phyloP scores from a whole-genome alignment of 2,797 vertebrate genomes.

The Enteromius treurensis region DNA sequence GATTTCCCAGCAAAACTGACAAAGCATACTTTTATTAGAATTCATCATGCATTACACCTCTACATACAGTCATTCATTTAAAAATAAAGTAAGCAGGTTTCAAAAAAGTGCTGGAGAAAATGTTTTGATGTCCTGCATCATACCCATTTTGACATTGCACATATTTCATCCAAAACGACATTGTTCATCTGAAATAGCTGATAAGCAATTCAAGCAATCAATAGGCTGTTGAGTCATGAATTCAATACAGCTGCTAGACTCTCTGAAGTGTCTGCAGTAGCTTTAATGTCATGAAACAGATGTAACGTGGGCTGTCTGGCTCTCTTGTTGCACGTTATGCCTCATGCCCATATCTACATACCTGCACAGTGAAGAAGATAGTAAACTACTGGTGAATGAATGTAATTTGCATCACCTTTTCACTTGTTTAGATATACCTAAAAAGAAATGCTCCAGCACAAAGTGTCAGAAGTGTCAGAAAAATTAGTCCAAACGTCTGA shows the following conservation, averaged over 20 bases:
- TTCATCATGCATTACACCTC: slow-evolving; percentile 31
- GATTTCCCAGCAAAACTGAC: slow-evolving; percentile 25
- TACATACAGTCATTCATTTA: slow-evolving; percentile 37
- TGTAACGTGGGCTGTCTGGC: neutral
- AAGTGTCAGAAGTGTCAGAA: slow-evolving; percentile 3
- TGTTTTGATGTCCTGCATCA: slow-evolving; percentile 55
- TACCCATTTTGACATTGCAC: slow-evolving; percentile 29
- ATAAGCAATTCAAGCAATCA: slow-evolving; percentile 29
- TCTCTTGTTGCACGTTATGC: neutral
- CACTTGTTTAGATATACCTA: slow-evolving; percentile 3
- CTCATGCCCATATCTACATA: neutral
- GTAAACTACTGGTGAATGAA: slow-evolving; percentile 10
- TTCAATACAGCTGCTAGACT: slow-evolving; percentile 34
- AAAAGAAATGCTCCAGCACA: neutral
- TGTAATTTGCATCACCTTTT: slow-evolving; percentile 17
- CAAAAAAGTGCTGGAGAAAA: slow-evolving; percentile 44
- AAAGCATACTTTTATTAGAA: slow-evolving; percentile 41
- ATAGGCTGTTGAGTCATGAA: neutral
- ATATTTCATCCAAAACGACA: slow-evolving; percentile 18
- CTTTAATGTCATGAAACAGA: neutral
- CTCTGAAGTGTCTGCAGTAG: slow-evolving; percentile 22
- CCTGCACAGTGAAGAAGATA: slow-evolving; percentile 21
- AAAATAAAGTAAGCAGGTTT: slow-evolving; percentile 33
- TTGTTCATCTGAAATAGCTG: slow-evolving; percentile 14
- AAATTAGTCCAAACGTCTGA: neutral